phyloP scores from a whole-genome alignment of 2,888 invertebrate species.

The Drosophila parthenogenetica region DNA sequence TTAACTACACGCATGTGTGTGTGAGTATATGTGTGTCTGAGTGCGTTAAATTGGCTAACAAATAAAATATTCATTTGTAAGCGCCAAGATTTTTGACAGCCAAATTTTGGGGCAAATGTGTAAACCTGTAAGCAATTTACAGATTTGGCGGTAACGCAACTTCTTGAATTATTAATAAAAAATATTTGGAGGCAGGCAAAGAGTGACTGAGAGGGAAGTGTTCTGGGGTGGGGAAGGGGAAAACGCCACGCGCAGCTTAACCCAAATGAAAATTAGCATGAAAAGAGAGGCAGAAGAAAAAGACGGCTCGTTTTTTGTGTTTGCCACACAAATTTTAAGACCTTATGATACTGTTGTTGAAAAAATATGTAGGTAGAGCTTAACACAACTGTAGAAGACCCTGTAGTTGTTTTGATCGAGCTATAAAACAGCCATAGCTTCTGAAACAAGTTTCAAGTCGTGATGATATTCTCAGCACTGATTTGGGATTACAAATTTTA shows the following conservation, averaged over 20 bases:
- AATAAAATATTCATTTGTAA: conserved; percentile 64
- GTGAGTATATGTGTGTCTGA: conserved; percentile 9
- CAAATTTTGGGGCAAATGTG: conserved; percentile 52
- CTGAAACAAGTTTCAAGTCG: no score
- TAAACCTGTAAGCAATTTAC: conserved; percentile 63
- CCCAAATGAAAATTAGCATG: conserved; percentile 22
- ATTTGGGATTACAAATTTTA: no score
- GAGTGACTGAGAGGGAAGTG: background rate
- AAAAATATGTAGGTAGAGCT: background rate
- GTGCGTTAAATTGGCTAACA: conserved; percentile 51
- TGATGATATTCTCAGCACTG: no score
- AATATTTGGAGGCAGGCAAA: background rate
- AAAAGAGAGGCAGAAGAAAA: conserved; percentile 7
- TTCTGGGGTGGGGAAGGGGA: background rate
- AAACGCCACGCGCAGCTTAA: conserved; percentile 32
- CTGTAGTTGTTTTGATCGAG: background rate
- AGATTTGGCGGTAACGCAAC: conserved; percentile 55
- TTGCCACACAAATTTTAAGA: conserved; percentile 34
- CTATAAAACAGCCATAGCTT: no score
- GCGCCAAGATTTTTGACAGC: conserved; percentile 53
- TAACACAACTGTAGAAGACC: background rate
- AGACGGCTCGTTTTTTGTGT: background rate
- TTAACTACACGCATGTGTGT: background rate
- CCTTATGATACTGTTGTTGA: background rate
- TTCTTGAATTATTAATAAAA: conserved; percentile 63